Conservation (phyloP, 2,113 vertebrate genomes). For the Pollimyrus isidori region DNA sequence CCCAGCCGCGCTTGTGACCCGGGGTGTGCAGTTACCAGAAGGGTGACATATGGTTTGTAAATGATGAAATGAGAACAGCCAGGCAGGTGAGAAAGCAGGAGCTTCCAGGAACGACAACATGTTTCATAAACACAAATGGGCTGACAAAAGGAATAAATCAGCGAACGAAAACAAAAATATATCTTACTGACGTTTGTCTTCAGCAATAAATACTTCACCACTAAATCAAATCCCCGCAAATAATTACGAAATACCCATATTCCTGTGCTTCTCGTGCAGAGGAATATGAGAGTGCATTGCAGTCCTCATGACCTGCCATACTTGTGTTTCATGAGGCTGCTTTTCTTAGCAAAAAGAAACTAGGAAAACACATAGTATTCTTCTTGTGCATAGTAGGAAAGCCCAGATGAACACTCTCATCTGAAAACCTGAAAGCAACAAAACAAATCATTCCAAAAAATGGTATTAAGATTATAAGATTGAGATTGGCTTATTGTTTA, state of each 20-base stretch:
- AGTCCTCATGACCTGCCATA: neutral
- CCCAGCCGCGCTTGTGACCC: neutral
- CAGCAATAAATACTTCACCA: neutral
- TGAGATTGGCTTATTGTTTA: neutral
- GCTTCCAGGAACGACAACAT: neutral
- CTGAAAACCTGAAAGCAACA: neutral
- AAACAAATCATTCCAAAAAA: neutral
- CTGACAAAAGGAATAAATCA: neutral
- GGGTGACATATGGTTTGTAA: neutral
- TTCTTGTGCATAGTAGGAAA: neutral
- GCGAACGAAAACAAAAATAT: neutral
- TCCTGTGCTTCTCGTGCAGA: neutral
- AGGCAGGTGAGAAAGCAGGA: neutral
- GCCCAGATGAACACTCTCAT: neutral
- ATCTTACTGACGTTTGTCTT: neutral
- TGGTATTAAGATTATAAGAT: neutral
- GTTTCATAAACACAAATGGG: neutral
- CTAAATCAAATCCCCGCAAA: neutral
- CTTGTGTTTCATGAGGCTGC: neutral
- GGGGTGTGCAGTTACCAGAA: neutral
- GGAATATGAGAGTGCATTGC: neutral
- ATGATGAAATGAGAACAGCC: neutral
- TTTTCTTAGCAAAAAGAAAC: neutral
- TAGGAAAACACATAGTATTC: neutral
- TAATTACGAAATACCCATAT: neutral